Evolutionary conservation across 2,113 vertebrate genomes (phyloP).

Genomic region (Dolichallabes microphthalmus): DNA sequence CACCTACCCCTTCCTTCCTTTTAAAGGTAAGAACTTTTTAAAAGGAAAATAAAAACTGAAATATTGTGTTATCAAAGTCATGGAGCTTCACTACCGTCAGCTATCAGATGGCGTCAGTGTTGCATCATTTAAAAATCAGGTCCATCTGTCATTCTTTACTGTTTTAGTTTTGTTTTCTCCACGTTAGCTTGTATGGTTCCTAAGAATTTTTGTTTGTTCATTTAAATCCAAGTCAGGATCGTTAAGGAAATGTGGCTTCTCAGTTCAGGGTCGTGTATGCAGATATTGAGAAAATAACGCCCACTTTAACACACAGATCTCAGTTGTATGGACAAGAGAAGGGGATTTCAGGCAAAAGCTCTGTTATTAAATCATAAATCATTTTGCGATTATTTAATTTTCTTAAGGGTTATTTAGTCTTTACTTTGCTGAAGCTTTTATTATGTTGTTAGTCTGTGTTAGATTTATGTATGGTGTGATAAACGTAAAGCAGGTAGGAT

Average conservation of each 20-base stretch:
- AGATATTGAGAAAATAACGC: not conserved
- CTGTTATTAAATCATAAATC: not conserved
- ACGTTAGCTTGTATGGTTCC: not conserved
- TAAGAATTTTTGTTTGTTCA: not conserved
- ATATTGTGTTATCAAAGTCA: not conserved
- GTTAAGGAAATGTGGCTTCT: not conserved
- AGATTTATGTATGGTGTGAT: not conserved
- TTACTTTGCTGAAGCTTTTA: not conserved
- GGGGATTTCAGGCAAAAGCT: not conserved
- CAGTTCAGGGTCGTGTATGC: not conserved
- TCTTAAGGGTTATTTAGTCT: not conserved
- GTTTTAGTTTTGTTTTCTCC: not conserved
- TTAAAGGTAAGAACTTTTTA: too few relatives aligned
- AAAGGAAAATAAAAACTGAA: not conserved
- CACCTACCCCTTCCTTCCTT: too few relatives aligned
- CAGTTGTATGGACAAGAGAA: not conserved
- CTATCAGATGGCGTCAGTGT: slow-evolving; percentile 42
- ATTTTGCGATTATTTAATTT: not conserved
- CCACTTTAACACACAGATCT: not conserved
- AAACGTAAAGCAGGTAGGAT: not conserved
- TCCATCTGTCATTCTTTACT: not conserved
- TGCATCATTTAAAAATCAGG: not conserved
- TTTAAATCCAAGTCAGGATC: not conserved
- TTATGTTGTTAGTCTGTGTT: not conserved
- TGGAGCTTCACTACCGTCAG: slow-evolving; percentile 25